Evolutionary conservation across 2,888 invertebrate genomes (phyloP).

Genomic region (Formica aserva): DNA sequence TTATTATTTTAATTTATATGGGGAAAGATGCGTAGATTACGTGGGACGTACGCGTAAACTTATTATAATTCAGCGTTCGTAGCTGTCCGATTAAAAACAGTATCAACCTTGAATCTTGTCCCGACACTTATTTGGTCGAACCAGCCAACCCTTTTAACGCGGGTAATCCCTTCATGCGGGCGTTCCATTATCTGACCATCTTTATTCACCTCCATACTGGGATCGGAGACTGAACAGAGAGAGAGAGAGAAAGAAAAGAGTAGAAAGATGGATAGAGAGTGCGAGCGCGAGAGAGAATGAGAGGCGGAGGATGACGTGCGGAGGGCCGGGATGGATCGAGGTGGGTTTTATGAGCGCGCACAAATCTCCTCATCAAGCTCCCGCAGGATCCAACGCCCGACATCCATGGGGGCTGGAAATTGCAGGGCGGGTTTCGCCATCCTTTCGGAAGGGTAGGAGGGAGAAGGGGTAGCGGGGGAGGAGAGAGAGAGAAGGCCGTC

Average conservation of each 20-base stretch:
- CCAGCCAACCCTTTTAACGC: conserved; percentile 61
- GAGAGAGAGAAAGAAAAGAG: conserved; percentile 22
- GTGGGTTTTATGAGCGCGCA: conserved; percentile 84
- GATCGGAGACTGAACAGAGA: conserved; percentile 30
- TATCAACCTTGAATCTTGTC: conserved; percentile 49
- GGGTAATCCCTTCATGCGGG: conserved; percentile 73
- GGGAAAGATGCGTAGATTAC: background rate
- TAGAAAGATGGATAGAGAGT: conserved; percentile 13
- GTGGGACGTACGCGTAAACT: background rate
- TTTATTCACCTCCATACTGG: conserved; percentile 80
- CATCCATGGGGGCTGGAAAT: conserved; percentile 71
- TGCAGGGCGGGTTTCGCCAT: conserved; percentile 73
- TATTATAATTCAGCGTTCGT: background rate
- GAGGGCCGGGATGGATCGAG: conserved; percentile 64
- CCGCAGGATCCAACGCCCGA: conserved; percentile 77
- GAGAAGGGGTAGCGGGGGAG: background rate
- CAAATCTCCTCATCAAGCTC: conserved; percentile 85
- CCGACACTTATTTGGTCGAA: conserved; percentile 66
- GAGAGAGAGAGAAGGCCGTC: conserved; percentile 52
- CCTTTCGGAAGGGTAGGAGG: conserved; percentile 12
- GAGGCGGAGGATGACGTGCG: conserved; percentile 38
- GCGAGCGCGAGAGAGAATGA: conserved; percentile 6
- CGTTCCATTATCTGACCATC: conserved; percentile 83
- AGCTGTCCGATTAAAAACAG: background rate
- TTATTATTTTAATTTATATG: background rate